Conservation (phyloP, 2,888 invertebrate species). For the Andricus quercusramuli region DNA sequence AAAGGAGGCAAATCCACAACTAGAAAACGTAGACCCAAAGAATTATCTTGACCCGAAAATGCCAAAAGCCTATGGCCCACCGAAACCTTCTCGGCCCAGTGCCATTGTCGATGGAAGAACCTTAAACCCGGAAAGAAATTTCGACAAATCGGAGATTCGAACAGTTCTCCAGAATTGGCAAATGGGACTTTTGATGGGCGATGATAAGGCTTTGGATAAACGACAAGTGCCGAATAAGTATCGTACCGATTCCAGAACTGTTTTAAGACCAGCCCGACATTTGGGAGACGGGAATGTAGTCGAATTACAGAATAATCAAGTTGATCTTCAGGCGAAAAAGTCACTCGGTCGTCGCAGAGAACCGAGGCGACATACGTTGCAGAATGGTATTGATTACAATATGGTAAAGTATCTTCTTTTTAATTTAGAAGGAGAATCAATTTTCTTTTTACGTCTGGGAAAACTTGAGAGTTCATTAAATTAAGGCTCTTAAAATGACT, state of each 20-base stretch:
- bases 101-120: constrained; percentile 76
- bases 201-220: constrained; percentile 79
- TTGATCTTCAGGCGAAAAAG: constrained; percentile 79
- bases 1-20: constrained; percentile 77
- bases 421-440: not conserved
- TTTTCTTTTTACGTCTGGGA: too few species aligned
- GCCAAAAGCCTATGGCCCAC: constrained; percentile 80
- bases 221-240: constrained; percentile 58
- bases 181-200: constrained; percentile 84
- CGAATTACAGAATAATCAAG: constrained; percentile 70
- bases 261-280: constrained; percentile 79
- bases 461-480: too few species aligned
- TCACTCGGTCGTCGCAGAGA: constrained; percentile 83
- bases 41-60: constrained; percentile 76
- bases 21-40: constrained; percentile 72
- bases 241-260: constrained; percentile 66
- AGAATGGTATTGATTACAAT: constrained; percentile 96
- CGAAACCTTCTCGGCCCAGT: constrained; percentile 84
- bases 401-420: constrained; percentile 81
- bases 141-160: constrained; percentile 86
- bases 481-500: too few species aligned
- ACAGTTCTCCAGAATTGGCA: constrained; percentile 90
- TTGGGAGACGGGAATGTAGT: constrained; percentile 86
- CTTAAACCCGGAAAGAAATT: constrained; percentile 74
- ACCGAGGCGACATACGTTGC: constrained; percentile 91